A percentile compares a stretch with the other conserved stretches of the same genome.
phyloP scores from a whole-genome alignment of 2,888 invertebrate species.

The Drosophila borborema region DNA sequence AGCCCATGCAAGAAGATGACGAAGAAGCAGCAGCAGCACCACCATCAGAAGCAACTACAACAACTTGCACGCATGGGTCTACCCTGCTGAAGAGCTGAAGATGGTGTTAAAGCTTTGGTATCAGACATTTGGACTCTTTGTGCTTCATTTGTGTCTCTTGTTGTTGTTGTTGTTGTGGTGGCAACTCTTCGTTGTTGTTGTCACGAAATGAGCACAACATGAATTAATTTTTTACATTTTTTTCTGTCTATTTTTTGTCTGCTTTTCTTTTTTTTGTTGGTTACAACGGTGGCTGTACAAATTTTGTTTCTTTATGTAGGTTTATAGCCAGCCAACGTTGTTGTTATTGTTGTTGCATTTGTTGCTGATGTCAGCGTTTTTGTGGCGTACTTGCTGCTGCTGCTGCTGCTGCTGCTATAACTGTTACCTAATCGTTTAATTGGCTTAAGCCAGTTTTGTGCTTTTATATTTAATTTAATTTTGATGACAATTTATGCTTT shows the following conservation, averaged over 20 bases:
- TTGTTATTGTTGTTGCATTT: conserved; percentile 12
- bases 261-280: conserved; percentile 33
- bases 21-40: conserved; percentile 9
- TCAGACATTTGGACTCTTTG: conserved; percentile 29
- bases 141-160: conserved; percentile 27
- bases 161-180: conserved; percentile 22
- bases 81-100: neutral
- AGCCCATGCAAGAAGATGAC: conserved; percentile 2
- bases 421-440: conserved; percentile 83
- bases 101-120: conserved; percentile 46
- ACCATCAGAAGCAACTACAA: conserved; percentile 13
- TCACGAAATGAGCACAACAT: conserved; percentile 80
- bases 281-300: conserved; percentile 54
- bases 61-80: conserved; percentile 17
- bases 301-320: conserved; percentile 74
- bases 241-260: conserved; percentile 21
- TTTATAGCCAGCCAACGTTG: conserved; percentile 65
- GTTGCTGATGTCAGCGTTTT: conserved; percentile 34
- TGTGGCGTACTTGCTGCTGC: conserved; percentile 33
- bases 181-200: conserved; percentile 18
- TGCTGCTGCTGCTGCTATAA: conserved; percentile 51
- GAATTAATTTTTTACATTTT: conserved; percentile 69
- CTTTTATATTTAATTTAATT: conserved; percentile 71
- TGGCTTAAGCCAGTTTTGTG: conserved; percentile 73
- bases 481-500: conserved; percentile 78